Evolutionary conservation across 2,113 vertebrate genomes (phyloP).

Genomic region (Corythaeola cristata): DNA sequence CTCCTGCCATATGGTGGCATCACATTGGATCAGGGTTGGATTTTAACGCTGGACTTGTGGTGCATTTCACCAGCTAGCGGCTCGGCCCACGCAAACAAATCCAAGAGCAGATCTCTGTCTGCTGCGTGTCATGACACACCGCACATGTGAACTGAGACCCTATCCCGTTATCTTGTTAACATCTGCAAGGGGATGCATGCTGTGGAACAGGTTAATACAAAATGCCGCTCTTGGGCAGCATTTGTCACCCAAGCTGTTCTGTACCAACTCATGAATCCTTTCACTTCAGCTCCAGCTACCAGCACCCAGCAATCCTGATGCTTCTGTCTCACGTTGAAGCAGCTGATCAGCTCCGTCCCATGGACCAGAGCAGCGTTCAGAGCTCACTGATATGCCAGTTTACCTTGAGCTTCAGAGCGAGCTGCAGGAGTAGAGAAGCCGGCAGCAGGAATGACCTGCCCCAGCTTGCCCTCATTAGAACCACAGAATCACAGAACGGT

Average conservation of each 20-base stretch:
- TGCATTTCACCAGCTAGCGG: rapidly evolving
- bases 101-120: rapidly evolving
- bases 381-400: background rate
- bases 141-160: rapidly evolving
- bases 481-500: too few species aligned
- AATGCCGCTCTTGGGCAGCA: background rate
- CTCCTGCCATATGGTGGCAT: rapidly evolving
- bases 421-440: background rate
- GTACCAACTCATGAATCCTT: rapidly evolving
- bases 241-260: rapidly evolving
- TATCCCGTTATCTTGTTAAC: rapidly evolving
- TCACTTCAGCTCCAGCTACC: background rate
- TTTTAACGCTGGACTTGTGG: rapidly evolving
- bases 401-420: too few species aligned
- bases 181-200: background rate
- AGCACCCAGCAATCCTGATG: rapidly evolving
- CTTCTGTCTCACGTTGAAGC: background rate
- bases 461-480: too few species aligned
- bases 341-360: background rate
- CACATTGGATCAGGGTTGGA: rapidly evolving
- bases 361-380: rapidly evolving
- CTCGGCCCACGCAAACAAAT: background rate
- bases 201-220: rapidly evolving
- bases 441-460: background rate
- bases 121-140: rapidly evolving